These are phyloP conservation scores for Holotrichia oblita DNA, from an alignment of 1,140 invertebrate species.

Conservation along the genomic window DNA sequence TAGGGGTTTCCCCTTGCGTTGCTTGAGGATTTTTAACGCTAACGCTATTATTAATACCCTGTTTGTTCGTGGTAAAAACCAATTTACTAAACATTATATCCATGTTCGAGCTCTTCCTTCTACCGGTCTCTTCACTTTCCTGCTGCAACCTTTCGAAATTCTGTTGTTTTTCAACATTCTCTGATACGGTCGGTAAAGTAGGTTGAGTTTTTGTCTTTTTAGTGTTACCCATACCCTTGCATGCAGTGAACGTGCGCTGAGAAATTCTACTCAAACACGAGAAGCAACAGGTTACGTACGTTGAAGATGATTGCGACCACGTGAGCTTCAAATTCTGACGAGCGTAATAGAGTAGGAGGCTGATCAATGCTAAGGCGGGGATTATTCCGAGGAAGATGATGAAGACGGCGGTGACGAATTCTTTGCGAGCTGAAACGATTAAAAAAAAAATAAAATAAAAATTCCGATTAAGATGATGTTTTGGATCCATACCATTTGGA, in stretches of 20 bases:
- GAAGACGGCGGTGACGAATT: constrained; percentile 78
- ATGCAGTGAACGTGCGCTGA: constrained; percentile 53
- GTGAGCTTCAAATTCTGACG: constrained; percentile 71
- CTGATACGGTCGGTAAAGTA: constrained; percentile 39
- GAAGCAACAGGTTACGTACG: constrained; percentile 72
- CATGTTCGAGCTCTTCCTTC: constrained; percentile 57
- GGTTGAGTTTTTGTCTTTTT: constrained; percentile 41
- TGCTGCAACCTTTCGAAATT: constrained; percentile 46
- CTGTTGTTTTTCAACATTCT: constrained; percentile 38
- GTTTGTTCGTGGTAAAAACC: constrained; percentile 76
- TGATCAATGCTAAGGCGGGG: constrained; percentile 71
- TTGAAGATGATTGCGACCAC: constrained; percentile 75
- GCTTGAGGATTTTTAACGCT: constrained; percentile 25
- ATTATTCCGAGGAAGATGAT: constrained; percentile 86
- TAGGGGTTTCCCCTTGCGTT: not conserved
- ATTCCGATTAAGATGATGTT: no score
- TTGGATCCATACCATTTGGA: constrained; percentile 84
- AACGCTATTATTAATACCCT: constrained; percentile 65
- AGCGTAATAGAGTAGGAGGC: constrained; percentile 77
- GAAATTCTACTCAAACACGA: constrained; percentile 45
- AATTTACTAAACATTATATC: constrained; percentile 74
- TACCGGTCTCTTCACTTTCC: constrained; percentile 39
- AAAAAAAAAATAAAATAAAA: not conserved
- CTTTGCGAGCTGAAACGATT: constrained; percentile 69
- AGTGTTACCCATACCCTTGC: constrained; percentile 52